Evolutionary conservation across 1,140 invertebrate species (phyloP).

Genomic region (Euwallacea fornicatus): DNA sequence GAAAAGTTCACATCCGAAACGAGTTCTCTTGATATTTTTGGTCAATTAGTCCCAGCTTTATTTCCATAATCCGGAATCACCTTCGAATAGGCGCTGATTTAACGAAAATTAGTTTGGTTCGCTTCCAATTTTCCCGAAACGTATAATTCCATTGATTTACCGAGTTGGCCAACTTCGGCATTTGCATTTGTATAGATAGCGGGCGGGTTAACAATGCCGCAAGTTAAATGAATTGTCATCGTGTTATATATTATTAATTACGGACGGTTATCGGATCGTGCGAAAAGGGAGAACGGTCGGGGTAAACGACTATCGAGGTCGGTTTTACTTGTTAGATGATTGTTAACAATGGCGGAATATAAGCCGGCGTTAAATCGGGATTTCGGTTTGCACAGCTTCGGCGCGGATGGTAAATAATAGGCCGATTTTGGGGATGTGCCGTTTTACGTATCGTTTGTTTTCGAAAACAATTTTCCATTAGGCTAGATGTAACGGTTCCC

Average conservation of each 20-base stretch:
- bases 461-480: not conserved
- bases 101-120: conserved; percentile 36
- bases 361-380: conserved; percentile 18
- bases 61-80: conserved; percentile 26
- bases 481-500: not conserved
- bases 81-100: conserved; percentile 29
- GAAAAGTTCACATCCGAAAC: too few relatives aligned
- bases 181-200: conserved; percentile 39
- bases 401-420: conserved; percentile 1
- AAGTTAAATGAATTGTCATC: conserved; percentile 39
- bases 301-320: conserved; percentile 26
- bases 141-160: conserved; percentile 40
- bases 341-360: conserved; percentile 21
- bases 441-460: conserved; percentile 6
- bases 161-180: conserved; percentile 37
- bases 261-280: conserved; percentile 23
- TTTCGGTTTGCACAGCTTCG: conserved; percentile 11
- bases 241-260: conserved; percentile 37
- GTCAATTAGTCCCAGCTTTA: not conserved
- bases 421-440: conserved; percentile 6
- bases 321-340: conserved; percentile 15
- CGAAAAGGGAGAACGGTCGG: conserved; percentile 12
- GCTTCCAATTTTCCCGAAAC: conserved; percentile 35
- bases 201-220: conserved; percentile 37
- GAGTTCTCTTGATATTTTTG: too few relatives aligned